Conservation (phyloP, 2,888 invertebrate genomes). For the Sarcophaga variegata region DNA sequence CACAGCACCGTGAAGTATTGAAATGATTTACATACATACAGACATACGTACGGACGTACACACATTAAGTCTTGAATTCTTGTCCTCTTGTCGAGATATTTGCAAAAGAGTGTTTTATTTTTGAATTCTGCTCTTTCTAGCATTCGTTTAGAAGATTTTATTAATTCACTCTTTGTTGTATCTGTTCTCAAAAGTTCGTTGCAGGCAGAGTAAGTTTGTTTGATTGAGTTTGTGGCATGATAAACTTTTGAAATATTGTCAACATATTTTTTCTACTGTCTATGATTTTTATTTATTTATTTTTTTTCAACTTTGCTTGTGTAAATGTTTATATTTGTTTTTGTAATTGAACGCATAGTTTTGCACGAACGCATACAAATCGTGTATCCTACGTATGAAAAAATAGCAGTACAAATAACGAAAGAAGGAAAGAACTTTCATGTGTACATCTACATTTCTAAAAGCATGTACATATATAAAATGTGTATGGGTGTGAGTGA, state of each 20-base stretch:
- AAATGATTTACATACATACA: background rate
- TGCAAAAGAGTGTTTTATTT: background rate
- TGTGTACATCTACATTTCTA: background rate
- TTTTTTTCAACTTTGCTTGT: conserved; percentile 52
- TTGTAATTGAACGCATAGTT: conserved; percentile 68
- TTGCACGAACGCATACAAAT: conserved; percentile 25
- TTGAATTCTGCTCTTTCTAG: too few species aligned
- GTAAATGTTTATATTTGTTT: conserved; percentile 67
- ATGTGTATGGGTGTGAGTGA: background rate
- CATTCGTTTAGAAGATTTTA: too few species aligned
- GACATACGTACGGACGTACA: background rate
- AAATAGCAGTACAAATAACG: background rate
- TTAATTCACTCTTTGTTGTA: conserved; percentile 7
- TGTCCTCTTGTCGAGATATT: conserved; percentile 44
- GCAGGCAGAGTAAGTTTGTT: background rate
- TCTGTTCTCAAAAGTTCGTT: conserved; percentile 11
- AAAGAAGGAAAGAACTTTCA: conserved; percentile 1
- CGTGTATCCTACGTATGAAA: background rate
- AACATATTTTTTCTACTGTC: conserved; percentile 49
- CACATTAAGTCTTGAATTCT: conserved; percentile 7
- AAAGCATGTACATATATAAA: background rate
- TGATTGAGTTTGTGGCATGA: conserved; percentile 40
- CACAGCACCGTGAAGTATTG: background rate
- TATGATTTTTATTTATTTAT: conserved; percentile 16
- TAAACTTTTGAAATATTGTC: conserved; percentile 61